phyloP scores from a whole-genome alignment of 2,113 vertebrate genomes.

The Erythrocercus mccallii region DNA sequence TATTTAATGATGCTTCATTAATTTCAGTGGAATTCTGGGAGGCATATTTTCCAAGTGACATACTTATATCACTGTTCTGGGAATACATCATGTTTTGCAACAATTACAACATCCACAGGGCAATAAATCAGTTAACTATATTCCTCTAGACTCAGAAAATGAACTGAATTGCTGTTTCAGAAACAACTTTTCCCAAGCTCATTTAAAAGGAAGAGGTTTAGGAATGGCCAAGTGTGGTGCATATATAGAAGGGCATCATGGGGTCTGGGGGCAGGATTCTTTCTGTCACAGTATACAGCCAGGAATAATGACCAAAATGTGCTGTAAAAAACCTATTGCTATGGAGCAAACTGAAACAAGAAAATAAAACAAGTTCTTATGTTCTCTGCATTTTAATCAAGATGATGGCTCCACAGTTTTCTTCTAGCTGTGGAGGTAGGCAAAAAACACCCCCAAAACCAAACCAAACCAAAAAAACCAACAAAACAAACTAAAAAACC shows the following conservation, averaged over 20 bases:
- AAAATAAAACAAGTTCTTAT: background rate
- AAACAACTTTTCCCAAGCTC: slow-evolving; percentile 9
- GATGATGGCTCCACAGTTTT: background rate
- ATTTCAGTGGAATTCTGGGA: slow-evolving; percentile 43
- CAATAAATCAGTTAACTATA: slow-evolving; percentile 37
- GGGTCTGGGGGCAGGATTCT: background rate
- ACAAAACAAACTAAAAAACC: background rate
- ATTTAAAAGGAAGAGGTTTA: background rate
- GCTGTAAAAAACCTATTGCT: background rate
- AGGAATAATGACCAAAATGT: background rate
- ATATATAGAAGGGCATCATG: background rate
- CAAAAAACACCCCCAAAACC: background rate
- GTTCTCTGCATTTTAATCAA: slow-evolving; percentile 9
- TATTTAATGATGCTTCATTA: slow-evolving; percentile 40
- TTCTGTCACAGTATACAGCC: background rate
- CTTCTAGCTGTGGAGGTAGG: background rate
- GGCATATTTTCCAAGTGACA: slow-evolving; percentile 52
- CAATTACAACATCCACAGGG: slow-evolving; percentile 45
- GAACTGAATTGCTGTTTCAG: slow-evolving; percentile 31
- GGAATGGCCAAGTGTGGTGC: background rate
- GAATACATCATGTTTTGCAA: slow-evolving; percentile 58
- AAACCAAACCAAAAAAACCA: background rate
- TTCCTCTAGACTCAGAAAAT: slow-evolving; percentile 42
- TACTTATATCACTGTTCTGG: slow-evolving; percentile 39
- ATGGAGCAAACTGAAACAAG: background rate